Conservation (phyloP, 1,140 invertebrate genomes). For the Drosophila persimilis region DNA sequence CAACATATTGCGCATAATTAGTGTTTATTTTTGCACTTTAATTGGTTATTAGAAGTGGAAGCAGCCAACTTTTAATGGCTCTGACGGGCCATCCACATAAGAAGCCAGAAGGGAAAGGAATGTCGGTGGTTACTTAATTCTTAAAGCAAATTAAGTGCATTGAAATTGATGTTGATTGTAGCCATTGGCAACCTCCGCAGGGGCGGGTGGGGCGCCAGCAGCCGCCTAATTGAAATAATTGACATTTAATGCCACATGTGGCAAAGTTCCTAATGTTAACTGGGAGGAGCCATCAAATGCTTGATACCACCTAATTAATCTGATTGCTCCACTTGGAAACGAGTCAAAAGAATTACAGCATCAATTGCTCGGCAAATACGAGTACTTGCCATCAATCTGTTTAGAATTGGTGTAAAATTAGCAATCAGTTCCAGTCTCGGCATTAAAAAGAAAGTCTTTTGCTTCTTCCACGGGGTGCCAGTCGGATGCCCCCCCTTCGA, state of each 20-base stretch:
- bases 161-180: constrained; percentile 32
- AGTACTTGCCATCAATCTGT: no score
- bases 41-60: constrained; percentile 69
- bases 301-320: constrained; percentile 38
- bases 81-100: constrained; percentile 25
- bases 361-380: no score
- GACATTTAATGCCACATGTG: constrained; percentile 49
- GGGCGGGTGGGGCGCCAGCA: background rate
- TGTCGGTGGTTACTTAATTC: background rate
- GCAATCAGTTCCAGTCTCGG: no score
- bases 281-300: background rate
- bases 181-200: constrained; percentile 26
- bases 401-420: no score
- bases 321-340: constrained; percentile 23
- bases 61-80: constrained; percentile 64
- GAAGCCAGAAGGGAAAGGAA: background rate
- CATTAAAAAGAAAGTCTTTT: no score
- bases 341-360: constrained; percentile 19
- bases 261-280: constrained; percentile 50
- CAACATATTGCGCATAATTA: constrained; percentile 56
- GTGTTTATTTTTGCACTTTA: constrained; percentile 78
- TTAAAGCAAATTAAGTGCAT: constrained; percentile 46
- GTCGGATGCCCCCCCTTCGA: no score
- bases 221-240: constrained; percentile 47
- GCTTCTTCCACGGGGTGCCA: no score